Conservation (phyloP, 64 coral and sea anemone species). For the Montipora efflorescens region DNA sequence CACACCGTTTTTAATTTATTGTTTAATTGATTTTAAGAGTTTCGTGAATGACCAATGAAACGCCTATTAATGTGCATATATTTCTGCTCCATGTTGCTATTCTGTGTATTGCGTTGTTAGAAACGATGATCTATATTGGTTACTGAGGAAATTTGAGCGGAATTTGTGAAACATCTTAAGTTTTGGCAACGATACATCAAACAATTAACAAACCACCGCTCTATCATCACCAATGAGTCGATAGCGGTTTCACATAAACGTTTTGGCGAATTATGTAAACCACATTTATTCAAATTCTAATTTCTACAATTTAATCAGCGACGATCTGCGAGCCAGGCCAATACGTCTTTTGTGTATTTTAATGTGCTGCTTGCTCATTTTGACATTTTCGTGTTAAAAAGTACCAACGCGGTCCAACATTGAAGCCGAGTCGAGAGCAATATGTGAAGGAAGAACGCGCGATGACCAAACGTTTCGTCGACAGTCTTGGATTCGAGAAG, state of each 20-base stretch:
- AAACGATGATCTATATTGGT: background rate
- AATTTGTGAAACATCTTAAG: background rate
- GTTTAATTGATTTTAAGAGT: background rate
- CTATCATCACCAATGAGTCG: background rate
- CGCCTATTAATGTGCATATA: background rate
- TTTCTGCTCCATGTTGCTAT: background rate
- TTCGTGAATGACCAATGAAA: background rate
- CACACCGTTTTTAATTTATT: background rate
- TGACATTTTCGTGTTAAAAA: slow-evolving; percentile 30
- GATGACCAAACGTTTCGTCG: background rate
- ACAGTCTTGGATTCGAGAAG: background rate
- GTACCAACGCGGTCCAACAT: slow-evolving; percentile 14
- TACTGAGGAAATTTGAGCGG: background rate
- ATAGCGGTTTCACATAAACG: background rate
- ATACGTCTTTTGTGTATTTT: background rate
- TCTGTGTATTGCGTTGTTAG: background rate
- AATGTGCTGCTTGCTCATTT: background rate
- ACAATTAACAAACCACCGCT: slow-evolving; percentile 6
- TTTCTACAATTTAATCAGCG: background rate
- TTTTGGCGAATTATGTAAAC: slow-evolving; percentile 3
- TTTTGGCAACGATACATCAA: slow-evolving; percentile 21
- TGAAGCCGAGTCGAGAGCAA: background rate
- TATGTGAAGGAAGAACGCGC: background rate
- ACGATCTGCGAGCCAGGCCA: background rate
- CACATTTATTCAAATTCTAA: background rate